Evolutionary conservation across 2,113 vertebrate species (phyloP).

Genomic region (Galbula dea): DNA sequence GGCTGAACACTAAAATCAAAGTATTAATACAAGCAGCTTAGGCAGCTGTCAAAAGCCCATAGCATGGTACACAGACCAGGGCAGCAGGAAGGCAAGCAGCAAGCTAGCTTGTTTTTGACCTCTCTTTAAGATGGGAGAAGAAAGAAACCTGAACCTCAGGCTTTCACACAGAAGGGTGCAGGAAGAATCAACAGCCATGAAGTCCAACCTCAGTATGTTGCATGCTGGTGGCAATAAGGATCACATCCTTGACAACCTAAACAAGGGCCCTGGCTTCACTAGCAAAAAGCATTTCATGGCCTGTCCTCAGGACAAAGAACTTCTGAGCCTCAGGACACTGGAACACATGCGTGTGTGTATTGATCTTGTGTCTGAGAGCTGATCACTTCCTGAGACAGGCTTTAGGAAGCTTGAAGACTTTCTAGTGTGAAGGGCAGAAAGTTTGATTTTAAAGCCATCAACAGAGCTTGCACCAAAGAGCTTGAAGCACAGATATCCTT

Average conservation of each 20-base stretch:
- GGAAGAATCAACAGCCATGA: neutral
- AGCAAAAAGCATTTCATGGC: neutral
- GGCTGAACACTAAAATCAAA: neutral
- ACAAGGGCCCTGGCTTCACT: neutral
- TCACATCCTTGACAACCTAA: neutral
- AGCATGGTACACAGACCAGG: neutral
- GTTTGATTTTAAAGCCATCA: neutral
- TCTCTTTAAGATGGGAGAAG: neutral
- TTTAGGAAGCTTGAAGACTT: neutral
- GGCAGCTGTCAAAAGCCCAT: neutral
- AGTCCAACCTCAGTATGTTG: neutral
- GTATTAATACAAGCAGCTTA: neutral
- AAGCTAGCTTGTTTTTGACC: neutral
- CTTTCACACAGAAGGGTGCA: neutral
- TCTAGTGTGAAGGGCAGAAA: neutral
- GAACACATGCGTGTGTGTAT: accelerated
- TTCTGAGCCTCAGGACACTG: neutral
- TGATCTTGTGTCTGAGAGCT: neutral
- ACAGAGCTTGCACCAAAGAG: neutral
- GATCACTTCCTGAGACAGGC: neutral
- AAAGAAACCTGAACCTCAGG: neutral
- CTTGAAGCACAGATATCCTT: neutral
- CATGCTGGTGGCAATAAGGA: neutral
- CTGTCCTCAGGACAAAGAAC: neutral
- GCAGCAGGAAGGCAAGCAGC: neutral